Evolutionary conservation across 2,888 invertebrate species (phyloP), one percentile per base, ranked within the genome.

Genomic region (Barypeithes pellucidus): DNA sequence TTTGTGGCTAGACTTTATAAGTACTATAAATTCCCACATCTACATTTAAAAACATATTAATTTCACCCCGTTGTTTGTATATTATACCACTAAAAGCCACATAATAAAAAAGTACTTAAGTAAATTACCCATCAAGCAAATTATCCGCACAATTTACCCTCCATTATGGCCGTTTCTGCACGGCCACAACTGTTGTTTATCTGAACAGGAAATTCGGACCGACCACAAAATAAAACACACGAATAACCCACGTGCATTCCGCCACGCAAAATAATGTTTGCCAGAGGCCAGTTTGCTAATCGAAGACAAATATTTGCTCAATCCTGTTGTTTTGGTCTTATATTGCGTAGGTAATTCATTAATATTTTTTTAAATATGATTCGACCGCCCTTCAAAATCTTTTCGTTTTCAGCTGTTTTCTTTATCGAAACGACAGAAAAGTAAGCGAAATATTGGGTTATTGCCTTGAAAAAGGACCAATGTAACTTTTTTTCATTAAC

Each of bases 221-320:
- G 24, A 33, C 33, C 54, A 14, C 54, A 14, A 47, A 43, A 62
- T 62, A 62, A 62, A 62, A 62, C 45, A 62, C 24, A 62, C 29
- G 24, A 18, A 45, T 22, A 33, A 14, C 62, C 24, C 24, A 45
- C 45, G 29, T 62, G 62, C 22, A 41, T 22, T 24, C 24, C 43
- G 61, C 29, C 16, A 47, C 22, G 47, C 43, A 33, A 45, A 62
- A 61, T 61, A 61, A 62, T 65, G 65, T 65, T 65, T 65, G 52
- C 33, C 36, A 39, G 14, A 20, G 36, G 50, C 65, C 50, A 50
- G 18, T 52, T n/a, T 16, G 52, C 50, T 65, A 65, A 52, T 65
- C 65, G 50, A 65, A 65, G 50, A 22, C 65, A 65, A 65, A 65
- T 50, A 52, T 52, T 65, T 65, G 39, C 20, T 45, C 39, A 63